phyloP scores from a whole-genome alignment of 2,113 vertebrate genomes.

The Amazona vittata region DNA sequence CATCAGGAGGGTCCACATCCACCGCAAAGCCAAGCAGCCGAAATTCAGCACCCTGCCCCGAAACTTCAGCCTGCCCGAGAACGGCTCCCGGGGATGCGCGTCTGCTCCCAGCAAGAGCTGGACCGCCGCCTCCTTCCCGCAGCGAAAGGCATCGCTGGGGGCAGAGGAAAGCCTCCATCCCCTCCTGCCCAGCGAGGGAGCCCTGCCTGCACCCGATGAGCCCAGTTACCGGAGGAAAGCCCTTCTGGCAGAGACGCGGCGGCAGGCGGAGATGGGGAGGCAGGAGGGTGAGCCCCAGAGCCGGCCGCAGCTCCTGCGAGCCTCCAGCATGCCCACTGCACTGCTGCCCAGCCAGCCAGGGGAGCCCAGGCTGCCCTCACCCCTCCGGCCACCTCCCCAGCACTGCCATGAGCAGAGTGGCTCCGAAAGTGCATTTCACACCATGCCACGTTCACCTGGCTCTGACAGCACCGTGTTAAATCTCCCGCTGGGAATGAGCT shows the following conservation, averaged over 20 bases:
- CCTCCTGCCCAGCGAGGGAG: constrained; percentile 31
- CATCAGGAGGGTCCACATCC: constrained; percentile 92
- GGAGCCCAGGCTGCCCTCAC: background rate
- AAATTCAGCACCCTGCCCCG: constrained; percentile 96
- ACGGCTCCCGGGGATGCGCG: constrained; percentile 61
- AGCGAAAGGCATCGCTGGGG: constrained; percentile 81
- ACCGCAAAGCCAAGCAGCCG: constrained; percentile 87
- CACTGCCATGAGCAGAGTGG: background rate
- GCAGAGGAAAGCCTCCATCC: constrained; percentile 77
- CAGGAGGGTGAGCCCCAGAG: constrained; percentile 70
- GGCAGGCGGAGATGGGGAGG: constrained; percentile 58
- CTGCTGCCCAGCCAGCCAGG: constrained; percentile 81
- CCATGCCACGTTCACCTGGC: background rate
- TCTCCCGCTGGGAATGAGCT: constrained; percentile 53
- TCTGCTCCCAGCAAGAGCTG: constrained; percentile 77
- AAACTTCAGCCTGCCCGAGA: constrained; percentile 93
- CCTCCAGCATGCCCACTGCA: constrained; percentile 91
- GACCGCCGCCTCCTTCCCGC: constrained; percentile 78
- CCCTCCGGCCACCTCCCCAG: constrained; percentile 25
- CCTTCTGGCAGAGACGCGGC: constrained; percentile 37
- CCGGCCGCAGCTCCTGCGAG: constrained; percentile 89
- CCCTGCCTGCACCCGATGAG: constrained; percentile 39
- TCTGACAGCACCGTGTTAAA: background rate
- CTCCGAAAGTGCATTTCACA: constrained; percentile 64
- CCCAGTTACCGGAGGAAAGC: constrained; percentile 72